Percentiles rank a stretch among this genome's conserved stretches.
Conservation (phyloP, 2,797 vertebrate species). For the Triplophysa yarkandensis region DNA sequence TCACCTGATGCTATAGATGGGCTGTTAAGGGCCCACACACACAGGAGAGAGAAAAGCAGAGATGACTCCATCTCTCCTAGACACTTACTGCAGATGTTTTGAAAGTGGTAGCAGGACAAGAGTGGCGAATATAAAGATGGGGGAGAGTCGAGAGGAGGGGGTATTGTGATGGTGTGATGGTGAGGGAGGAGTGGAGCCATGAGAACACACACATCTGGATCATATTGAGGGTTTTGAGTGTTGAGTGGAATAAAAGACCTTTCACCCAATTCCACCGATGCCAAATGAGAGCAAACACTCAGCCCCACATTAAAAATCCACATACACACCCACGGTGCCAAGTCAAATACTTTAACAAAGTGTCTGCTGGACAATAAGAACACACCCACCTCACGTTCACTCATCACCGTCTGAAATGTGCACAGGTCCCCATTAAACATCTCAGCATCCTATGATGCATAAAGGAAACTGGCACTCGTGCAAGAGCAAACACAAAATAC, state of each 20-base stretch:
- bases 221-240: conserved; percentile 66
- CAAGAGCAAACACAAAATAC: conserved; percentile 16
- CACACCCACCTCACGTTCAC: not conserved
- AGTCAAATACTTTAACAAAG: conserved; percentile 15
- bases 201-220: conserved; percentile 76
- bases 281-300: conserved; percentile 49
- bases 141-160: conserved; percentile 43
- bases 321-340: conserved; percentile 15
- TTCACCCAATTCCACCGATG: conserved; percentile 79
- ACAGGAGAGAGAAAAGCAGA: conserved; percentile 72
- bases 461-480: not conserved
- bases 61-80: conserved; percentile 70
- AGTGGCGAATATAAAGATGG: conserved; percentile 50
- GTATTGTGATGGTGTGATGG: conserved; percentile 44
- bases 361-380: not conserved
- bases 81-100: conserved; percentile 65
- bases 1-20: conserved; percentile 52
- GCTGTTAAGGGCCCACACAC: conserved; percentile 71
- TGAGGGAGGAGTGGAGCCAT: conserved; percentile 44
- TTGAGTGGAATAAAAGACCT: conserved; percentile 69
- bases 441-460: not conserved
- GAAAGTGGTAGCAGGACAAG: conserved; percentile 59
- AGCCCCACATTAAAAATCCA: conserved; percentile 50
- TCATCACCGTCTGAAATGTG: not conserved
- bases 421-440: not conserved